Evolutionary conservation across 2,797 vertebrate species (phyloP), one percentile per base, ranked within the genome.

Genomic region (Oryzias sinensis): DNA sequence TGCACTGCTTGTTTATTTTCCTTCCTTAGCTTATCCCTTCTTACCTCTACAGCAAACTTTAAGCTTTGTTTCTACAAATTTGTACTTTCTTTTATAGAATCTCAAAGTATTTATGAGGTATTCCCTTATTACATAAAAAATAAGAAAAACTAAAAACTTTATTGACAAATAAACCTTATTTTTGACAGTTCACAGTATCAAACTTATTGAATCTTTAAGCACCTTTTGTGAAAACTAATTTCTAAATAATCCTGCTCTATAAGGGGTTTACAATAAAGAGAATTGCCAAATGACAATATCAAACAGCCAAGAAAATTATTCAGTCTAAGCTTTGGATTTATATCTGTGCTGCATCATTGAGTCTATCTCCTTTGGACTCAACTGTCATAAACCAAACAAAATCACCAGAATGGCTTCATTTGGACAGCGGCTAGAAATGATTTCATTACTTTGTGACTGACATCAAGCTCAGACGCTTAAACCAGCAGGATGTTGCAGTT

Each of bases 331-430:
- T 61, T 51, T 60, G 17, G 58, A 70, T 80, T 74, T 70, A 53
- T 69, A 79, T 84, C 64, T 82, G 81, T 4, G 5, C 47, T 49
- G 58, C 46, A 48, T 68, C 66, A 22, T 57, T 37, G 6, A 11
- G 49, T 16, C 51, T 17, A n/a, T 63, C 54, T 55, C 56, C 3
- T 51, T 15, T 42, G 43, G 33, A 25, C 25, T 44, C 18, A 6
- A 27, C 7, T 6, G 27, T 9, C 29, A 33, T 9, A 33, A 33
- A n/a, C 15, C 7, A 37, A 33, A 50, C 27, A 50, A 33, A 43
- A 46, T 7, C 2, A 18, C 3, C 18, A 5, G 22, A 14, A 40
- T 45, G 49, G 48, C 15, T 47, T 9, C 17, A 46, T 49, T 15
- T 50, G n/a, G 24, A 14, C 29, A 45, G 8, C 29, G 8, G 8